Base-by-base conservation (phyloP, 2,113 vertebrate species). In the Phodopus roborovskii region DNA sequence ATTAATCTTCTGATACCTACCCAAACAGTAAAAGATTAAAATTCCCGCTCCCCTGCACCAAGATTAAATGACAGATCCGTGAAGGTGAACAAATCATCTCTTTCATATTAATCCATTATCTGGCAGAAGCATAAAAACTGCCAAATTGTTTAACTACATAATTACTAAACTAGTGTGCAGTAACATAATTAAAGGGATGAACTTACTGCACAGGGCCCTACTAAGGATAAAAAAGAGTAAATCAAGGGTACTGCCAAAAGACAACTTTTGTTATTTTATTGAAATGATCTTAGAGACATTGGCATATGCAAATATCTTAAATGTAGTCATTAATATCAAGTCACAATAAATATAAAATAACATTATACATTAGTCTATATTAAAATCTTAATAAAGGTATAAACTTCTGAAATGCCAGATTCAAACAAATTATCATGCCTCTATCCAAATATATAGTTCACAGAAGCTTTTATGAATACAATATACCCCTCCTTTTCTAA, bases 181-280 rank as follows among this genome's bases (percentile, higher is more conserved):
- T 87, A 87, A 95, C 56, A 95, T 83, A 70, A 53, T 56, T 93
- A 62, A 96, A 93, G 97, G 48, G 30, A 90, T 66, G 89, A 84
- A 75, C 26, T 74, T 94, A 95, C 89, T 77, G 60, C 71, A 96
- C 26, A 91, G 36, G 53, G 50, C 15, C 94, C 88, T 93, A 56
- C 24, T 90, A 94, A 92, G 10, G 90, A 92, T 74, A 96, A 97
- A 96, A 96, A 96, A 86, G 56, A 97, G 79, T 94, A 97, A 97
- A 88, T 3, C 95, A 97, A 96, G 96, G 97, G 16, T 86, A 94
- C 45, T 96, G 75, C 95, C 97, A 95, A 97, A 94, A 97, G 62
- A 93, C 20, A 75, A 93, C 5, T 79, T 90, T 94, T 89, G 62
- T 94, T 84, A 94, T 93, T 98, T 97, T 97, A 98, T 96, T 96